Base-by-base conservation (phyloP, 2,888 invertebrate species). In the Xestia rhomboidea region DNA sequence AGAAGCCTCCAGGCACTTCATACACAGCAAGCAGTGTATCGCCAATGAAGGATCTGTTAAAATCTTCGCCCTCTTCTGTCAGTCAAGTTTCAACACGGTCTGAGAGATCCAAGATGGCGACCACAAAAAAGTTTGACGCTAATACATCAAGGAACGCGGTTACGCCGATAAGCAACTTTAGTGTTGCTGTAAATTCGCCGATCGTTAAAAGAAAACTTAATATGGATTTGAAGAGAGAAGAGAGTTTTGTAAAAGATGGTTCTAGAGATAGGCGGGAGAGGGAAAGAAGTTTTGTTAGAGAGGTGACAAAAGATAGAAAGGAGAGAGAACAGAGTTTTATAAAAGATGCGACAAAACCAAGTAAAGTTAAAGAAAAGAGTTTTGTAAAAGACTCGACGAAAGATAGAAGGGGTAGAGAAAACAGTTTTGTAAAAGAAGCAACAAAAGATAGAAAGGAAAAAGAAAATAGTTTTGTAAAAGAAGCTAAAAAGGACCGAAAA, bases 171-270 rank as follows among this genome's bases (percentile, higher is more conserved):
- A 71, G n/a, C 24, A 81, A 51, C 86, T 91, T 68, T 84, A 95
- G 93, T 79, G 92, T 95, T 0, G 95, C 94, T 15, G 93, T 95
- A 0, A 95, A 95, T 83, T 96, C 96, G 0, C 96, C 96, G 2
- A 78, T 91, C 15, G 88, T 85, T 13, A 95, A 91, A 89, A 90
- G 90, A 76, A 94, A 91, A 83, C 67, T 91, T 34, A 89, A 89
- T 86, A 70, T 88, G 13, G 86, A 89, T 73, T 70, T 78, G 34
- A 82, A 79, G 49, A 86, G 68, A 57, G 87, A 88, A 70, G 46
- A 41, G 11, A 87, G 88, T 75, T 87, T 81, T 51, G 38, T 70
- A 0, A 85, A 80, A 57, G 87, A 84, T 0, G 18, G 2, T 0
- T 15, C 38, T 21, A 67, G n/a, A 44, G 78, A 68, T 13, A 60